These are phyloP conservation scores for Phyllopteryx taeniolatus DNA, from an alignment of 2,113 vertebrate species.

Conservation along the genomic window DNA sequence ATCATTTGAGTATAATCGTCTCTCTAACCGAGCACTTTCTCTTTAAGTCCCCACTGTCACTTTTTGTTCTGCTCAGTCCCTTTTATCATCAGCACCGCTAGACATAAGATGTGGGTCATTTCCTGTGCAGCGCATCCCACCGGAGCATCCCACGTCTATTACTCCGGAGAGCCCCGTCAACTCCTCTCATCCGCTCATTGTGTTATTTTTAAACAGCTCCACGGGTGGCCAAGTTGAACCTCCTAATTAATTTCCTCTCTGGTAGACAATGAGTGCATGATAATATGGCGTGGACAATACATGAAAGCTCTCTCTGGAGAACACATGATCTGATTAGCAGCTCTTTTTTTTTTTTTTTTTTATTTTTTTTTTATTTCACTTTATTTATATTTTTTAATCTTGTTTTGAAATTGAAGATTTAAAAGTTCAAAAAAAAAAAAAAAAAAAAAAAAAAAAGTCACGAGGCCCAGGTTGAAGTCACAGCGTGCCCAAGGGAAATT, in stretches of 20 bases:
- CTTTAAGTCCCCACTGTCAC: background rate
- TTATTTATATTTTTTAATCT: background rate
- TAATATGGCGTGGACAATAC: background rate
- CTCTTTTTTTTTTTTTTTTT: background rate
- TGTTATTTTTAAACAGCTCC: background rate
- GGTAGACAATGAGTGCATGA: background rate
- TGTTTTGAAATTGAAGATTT: background rate
- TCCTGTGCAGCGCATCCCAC: background rate
- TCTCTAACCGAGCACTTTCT: background rate
- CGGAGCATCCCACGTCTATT: background rate
- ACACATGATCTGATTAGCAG: background rate
- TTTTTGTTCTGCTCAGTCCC: background rate
- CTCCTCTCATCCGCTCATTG: background rate
- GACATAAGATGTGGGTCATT: background rate
- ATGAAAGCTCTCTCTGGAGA: background rate
- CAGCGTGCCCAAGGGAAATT: background rate
- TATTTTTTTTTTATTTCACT: too few relatives aligned
- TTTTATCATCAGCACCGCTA: background rate
- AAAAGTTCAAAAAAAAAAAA: background rate
- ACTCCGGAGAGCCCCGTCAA: background rate
- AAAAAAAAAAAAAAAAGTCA: background rate
- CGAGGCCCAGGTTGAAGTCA: background rate
- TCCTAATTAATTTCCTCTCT: conserved; percentile 2
- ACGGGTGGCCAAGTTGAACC: background rate
- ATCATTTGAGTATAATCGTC: too few relatives aligned